A percentile compares a stretch with the other conserved stretches of the same genome.
phyloP scores from a whole-genome alignment of 2,113 vertebrate genomes.

The Tenebrosternarchus preto region DNA sequence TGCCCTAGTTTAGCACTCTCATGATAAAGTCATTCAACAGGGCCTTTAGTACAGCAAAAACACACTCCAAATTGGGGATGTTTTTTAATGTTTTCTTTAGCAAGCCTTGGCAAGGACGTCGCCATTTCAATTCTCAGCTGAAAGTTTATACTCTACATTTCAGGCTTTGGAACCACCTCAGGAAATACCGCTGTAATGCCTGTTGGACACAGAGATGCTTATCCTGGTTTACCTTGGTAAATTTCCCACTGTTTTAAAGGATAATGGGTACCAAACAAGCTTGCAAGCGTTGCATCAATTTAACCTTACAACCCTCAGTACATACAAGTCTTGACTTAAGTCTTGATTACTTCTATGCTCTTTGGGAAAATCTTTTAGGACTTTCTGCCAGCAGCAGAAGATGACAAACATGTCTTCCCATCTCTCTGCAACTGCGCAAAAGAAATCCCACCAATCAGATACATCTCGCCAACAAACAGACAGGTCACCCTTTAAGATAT shows the following conservation, averaged over 20 bases:
- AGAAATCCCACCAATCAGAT: background rate
- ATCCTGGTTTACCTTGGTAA: constrained; percentile 65
- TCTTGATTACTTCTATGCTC: background rate
- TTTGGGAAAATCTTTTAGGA: background rate
- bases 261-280: constrained; percentile 50
- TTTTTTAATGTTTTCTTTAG: constrained; percentile 42
- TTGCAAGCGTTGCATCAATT: constrained; percentile 32
- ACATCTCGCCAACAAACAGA: background rate
- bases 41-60: constrained; percentile 29
- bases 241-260: constrained; percentile 51
- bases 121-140: constrained; percentile 53
- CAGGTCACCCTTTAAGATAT: background rate
- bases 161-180: constrained; percentile 59
- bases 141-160: constrained; percentile 67
- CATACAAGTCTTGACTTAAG: constrained; percentile 7
- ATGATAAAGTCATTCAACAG: constrained; percentile 10
- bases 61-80: constrained; percentile 33
- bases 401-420: background rate
- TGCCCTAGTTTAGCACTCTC: constrained; percentile 19
- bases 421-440: background rate
- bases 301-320: background rate
- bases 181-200: constrained; percentile 60
- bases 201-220: constrained; percentile 59
- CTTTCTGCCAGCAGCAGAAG: background rate
- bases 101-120: constrained; percentile 23